These are phyloP conservation scores for Drosophila buzzatii DNA, from an alignment of 2,888 invertebrate species.

Conservation along the genomic window DNA sequence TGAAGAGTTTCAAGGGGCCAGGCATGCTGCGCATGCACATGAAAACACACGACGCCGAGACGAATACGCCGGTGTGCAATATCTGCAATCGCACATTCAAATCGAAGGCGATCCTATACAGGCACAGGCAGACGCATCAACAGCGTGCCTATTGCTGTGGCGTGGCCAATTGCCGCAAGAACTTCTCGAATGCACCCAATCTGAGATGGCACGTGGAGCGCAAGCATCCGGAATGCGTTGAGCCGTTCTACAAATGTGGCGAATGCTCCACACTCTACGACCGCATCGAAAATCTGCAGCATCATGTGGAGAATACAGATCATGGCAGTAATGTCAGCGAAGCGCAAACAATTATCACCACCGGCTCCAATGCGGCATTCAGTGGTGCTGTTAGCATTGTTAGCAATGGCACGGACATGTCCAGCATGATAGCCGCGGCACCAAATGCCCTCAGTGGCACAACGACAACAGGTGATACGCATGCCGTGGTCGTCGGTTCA, in stretches of 20 bases:
- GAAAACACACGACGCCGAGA: conserved; percentile 88
- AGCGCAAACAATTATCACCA: conserved; percentile 30
- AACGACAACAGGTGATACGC: conserved; percentile 59
- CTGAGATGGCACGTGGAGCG: conserved; percentile 83
- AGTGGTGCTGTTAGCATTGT: conserved; percentile 74
- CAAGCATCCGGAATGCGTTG: conserved; percentile 80
- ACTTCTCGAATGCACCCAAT: conserved; percentile 83
- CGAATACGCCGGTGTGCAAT: conserved; percentile 87
- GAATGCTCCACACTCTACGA: conserved; percentile 87
- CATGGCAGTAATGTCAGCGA: conserved; percentile 58
- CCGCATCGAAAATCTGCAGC: conserved; percentile 87
- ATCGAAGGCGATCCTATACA: conserved; percentile 87
- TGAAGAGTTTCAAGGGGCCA: conserved; percentile 88
- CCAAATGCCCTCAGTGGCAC: conserved; percentile 39
- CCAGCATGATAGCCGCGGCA: conserved; percentile 63
- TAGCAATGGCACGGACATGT: conserved; percentile 66
- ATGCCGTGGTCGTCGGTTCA: conserved; percentile 78
- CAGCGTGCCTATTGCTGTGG: conserved; percentile 85
- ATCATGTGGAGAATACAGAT: conserved; percentile 83
- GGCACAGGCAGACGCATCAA: conserved; percentile 88
- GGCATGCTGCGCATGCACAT: conserved; percentile 89
- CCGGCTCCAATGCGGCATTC: conserved; percentile 42
- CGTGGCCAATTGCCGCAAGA: conserved; percentile 84
- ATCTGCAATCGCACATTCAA: conserved; percentile 88
- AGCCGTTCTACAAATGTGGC: conserved; percentile 86